phyloP scores from a whole-genome alignment of 2,797 vertebrate species.

The Neomorphus geoffroyi region DNA sequence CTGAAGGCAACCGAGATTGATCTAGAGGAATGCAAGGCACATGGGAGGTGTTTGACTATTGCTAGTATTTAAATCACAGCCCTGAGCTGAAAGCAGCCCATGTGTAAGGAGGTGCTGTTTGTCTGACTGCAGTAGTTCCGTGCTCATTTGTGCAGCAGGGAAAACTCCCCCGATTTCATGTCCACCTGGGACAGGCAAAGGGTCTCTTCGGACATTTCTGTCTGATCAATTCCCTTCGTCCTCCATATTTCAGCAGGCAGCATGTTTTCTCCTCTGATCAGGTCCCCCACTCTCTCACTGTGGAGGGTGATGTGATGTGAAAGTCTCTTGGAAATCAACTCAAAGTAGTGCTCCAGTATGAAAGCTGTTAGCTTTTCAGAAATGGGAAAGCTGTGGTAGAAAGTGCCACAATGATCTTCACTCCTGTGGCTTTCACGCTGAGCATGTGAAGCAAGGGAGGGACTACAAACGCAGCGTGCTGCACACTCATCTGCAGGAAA shows the following conservation, averaged over 20 bases:
- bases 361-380: neutral
- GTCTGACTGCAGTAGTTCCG: neutral
- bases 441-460: neutral
- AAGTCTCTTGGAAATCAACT: neutral
- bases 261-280: neutral
- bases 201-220: neutral
- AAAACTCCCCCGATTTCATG: neutral
- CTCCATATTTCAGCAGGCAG: neutral
- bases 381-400: neutral
- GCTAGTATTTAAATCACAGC: neutral
- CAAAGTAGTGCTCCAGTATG: fast-evolving
- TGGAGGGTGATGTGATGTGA: neutral
- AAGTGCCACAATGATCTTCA: neutral
- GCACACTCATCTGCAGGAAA: neutral
- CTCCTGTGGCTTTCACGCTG: neutral
- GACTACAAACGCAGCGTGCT: neutral
- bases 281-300: neutral
- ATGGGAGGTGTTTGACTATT: neutral
- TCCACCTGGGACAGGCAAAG: neutral
- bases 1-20: neutral
- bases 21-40: neutral
- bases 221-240: neutral
- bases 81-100: neutral
- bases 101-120: neutral
- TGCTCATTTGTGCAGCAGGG: fast-evolving